Evolutionary conservation across 2,888 invertebrate genomes (phyloP).

Genomic region (Chelonus formosanus): DNA sequence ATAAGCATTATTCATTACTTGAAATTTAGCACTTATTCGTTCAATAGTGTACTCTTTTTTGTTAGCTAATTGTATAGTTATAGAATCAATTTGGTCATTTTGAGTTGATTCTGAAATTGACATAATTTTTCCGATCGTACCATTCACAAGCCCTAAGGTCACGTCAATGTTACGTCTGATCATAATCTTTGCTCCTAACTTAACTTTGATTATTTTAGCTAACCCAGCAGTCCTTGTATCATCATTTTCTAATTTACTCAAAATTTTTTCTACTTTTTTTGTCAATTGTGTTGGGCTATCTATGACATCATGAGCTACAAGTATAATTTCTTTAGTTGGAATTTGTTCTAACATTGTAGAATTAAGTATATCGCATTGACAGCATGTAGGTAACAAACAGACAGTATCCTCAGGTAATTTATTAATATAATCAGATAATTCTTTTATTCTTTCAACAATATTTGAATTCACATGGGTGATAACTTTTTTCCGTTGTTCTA

Average conservation of each 20-base stretch:
- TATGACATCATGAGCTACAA: slow-evolving; percentile 16
- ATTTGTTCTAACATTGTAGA: slow-evolving; percentile 1
- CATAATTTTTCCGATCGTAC: slow-evolving; percentile 4
- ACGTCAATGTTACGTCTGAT: not conserved
- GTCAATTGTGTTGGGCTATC: slow-evolving; percentile 8
- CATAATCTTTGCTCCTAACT: slow-evolving; percentile 15
- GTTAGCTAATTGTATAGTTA: too few species aligned
- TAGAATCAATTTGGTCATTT: not conserved
- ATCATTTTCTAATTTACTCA: slow-evolving; percentile 14
- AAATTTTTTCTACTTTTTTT: slow-evolving; percentile 11
- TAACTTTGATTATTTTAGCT: slow-evolving; percentile 16
- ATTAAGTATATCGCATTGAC: slow-evolving; percentile 15
- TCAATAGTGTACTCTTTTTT: too few species aligned
- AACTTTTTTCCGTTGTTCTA: not conserved
- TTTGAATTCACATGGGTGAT: too few species aligned
- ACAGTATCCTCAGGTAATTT: slow-evolving; percentile 16
- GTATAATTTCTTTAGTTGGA: slow-evolving; percentile 18
- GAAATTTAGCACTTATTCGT: too few species aligned
- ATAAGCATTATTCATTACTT: too few species aligned
- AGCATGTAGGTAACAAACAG: too few species aligned
- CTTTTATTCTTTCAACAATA: not conserved
- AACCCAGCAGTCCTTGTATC: slow-evolving; percentile 16
- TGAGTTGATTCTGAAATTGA: not conserved
- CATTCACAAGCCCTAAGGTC: not conserved
- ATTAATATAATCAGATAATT: slow-evolving; percentile 15